These are phyloP conservation scores for Xiphorhynchus elegans DNA, from an alignment of 2,113 vertebrate species.

Conservation along the genomic window DNA sequence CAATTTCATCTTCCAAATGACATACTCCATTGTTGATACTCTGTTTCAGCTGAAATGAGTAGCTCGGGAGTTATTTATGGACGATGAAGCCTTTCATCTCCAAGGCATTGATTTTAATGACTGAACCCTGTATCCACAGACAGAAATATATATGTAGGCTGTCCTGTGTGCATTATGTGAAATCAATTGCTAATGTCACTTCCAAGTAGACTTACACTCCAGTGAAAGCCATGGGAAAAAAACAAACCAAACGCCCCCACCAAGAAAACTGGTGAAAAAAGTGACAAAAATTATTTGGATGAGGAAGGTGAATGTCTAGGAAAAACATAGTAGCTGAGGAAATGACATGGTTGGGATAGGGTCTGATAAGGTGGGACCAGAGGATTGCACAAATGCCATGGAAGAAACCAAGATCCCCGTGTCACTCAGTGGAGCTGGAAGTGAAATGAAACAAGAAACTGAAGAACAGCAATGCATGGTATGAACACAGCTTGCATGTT, in stretches of 20 bases:
- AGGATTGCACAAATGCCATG: background rate
- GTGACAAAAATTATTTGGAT: background rate
- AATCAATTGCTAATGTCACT: constrained; percentile 2
- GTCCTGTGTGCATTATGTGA: background rate
- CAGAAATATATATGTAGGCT: background rate
- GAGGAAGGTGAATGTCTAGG: background rate
- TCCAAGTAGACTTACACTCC: background rate
- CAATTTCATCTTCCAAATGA: background rate
- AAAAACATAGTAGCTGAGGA: background rate
- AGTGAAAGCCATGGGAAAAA: background rate
- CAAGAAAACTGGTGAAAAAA: too few relatives aligned
- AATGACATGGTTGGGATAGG: background rate
- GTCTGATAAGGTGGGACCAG: background rate
- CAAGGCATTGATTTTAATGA: constrained; percentile 23
- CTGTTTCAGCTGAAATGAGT: background rate
- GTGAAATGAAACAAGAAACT: background rate
- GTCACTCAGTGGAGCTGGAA: background rate
- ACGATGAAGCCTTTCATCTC: background rate
- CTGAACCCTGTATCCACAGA: background rate
- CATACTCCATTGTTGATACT: background rate
- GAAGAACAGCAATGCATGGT: background rate
- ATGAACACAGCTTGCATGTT: background rate
- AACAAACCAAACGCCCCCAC: background rate
- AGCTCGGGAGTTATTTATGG: constrained; percentile 20
- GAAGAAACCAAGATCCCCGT: background rate